phyloP scores from a whole-genome alignment of 2,888 invertebrate genomes.

The Adineta ricciae region DNA sequence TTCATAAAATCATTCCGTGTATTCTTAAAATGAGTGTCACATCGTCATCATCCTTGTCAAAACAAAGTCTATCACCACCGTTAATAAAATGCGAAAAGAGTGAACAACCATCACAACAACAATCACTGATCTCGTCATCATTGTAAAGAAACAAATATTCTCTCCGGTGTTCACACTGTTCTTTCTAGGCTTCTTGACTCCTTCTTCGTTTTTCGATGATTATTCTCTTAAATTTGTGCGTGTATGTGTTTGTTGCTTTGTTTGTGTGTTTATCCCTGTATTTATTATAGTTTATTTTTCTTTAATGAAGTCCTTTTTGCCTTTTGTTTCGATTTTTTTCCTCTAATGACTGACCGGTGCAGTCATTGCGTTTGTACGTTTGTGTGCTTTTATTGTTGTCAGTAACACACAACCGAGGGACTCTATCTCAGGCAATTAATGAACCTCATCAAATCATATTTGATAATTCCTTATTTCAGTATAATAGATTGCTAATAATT shows the following conservation, averaged over 20 bases:
- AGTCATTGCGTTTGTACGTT: neutral
- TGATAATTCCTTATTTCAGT: neutral
- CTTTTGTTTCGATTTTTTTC: neutral
- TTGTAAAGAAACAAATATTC: neutral
- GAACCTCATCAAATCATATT: neutral
- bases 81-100: neutral
- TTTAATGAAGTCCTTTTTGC: neutral
- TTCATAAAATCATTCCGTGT: constrained; percentile 4
- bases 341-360: neutral
- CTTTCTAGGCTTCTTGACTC: neutral
- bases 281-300: neutral
- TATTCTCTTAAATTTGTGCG: neutral
- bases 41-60: neutral
- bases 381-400: neutral
- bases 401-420: neutral
- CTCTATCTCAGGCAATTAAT: neutral
- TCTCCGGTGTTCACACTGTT: neutral
- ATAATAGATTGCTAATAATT: neutral
- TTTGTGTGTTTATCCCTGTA: neutral
- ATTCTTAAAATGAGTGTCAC: neutral
- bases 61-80: no score
- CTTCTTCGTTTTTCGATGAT: neutral
- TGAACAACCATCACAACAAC: neutral
- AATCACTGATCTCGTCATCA: neutral
- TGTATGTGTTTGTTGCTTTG: neutral